Conservation (phyloP, 2,113 vertebrate species). For the Gymnobelideus leadbeateri region DNA sequence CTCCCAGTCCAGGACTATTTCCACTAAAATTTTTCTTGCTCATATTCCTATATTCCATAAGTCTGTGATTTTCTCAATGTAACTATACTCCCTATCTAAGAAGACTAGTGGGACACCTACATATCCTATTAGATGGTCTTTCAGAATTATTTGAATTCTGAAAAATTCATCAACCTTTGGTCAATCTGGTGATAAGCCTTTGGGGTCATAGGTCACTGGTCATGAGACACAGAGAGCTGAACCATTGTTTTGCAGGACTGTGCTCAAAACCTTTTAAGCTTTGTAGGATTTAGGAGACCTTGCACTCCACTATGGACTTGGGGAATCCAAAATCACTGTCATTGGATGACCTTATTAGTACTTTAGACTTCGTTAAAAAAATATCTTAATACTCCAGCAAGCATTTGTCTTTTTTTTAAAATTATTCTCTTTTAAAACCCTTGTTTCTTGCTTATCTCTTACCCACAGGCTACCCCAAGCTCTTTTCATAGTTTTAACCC, state of each 20-base stretch:
- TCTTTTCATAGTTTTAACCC: background rate
- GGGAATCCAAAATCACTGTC: too few species aligned
- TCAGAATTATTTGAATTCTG: background rate
- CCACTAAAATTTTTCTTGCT: too few species aligned
- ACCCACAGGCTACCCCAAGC: background rate
- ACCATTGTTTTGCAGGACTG: too few species aligned
- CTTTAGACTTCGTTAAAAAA: background rate
- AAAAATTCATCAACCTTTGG: background rate
- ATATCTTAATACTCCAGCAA: background rate
- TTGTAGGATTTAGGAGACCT: too few species aligned
- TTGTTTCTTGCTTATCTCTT: background rate
- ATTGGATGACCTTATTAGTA: too few species aligned
- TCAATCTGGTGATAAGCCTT: background rate
- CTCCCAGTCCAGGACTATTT: too few species aligned
- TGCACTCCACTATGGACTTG: too few species aligned
- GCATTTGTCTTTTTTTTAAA: background rate
- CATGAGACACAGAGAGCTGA: background rate
- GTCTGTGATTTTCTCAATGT: too few species aligned
- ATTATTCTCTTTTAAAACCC: background rate
- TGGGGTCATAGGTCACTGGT: background rate
- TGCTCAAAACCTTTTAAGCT: too few species aligned
- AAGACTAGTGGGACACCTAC: too few species aligned
- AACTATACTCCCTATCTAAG: too few species aligned
- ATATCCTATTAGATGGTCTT: background rate
- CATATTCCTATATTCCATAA: too few species aligned